These are phyloP conservation scores for Scrobipalpa costella DNA, from an alignment of 2,888 invertebrate species.

Conservation along the genomic window DNA sequence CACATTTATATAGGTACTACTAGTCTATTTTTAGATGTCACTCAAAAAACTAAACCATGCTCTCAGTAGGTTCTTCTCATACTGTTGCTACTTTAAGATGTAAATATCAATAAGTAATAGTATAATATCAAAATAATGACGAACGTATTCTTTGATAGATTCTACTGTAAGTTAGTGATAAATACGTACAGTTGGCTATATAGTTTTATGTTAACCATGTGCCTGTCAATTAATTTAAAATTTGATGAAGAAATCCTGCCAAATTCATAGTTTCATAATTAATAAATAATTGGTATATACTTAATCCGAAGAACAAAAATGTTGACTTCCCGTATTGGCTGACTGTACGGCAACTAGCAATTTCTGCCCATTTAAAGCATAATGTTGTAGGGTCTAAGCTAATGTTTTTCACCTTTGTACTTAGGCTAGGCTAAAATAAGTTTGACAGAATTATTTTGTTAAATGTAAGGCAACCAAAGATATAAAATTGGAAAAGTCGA, in stretches of 20 bases:
- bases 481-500: constrained; percentile 21
- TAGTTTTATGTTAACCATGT: background rate
- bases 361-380: constrained; percentile 9
- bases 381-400: constrained; percentile 33
- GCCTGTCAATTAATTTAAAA: background rate
- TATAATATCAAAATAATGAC: background rate
- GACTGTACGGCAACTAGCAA: constrained; percentile 4
- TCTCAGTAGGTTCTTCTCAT: constrained; percentile 16
- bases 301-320: background rate
- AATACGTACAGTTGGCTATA: constrained; percentile 3
- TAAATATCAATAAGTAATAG: constrained; percentile 1
- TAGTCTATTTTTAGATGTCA: constrained; percentile 21
- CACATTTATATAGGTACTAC: background rate
- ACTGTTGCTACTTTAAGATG: constrained; percentile 4
- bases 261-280: background rate
- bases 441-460: constrained; percentile 43
- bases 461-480: constrained; percentile 36
- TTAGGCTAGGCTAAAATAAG: constrained; percentile 57
- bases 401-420: constrained; percentile 66
- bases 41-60: constrained; percentile 10
- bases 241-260: background rate
- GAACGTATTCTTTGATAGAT: background rate
- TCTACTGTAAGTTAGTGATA: constrained; percentile 5
- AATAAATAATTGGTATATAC: background rate
- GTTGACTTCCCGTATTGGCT: background rate